phyloP scores from a whole-genome alignment of 2,113 vertebrate species.

The Corynorhinus townsendii region DNA sequence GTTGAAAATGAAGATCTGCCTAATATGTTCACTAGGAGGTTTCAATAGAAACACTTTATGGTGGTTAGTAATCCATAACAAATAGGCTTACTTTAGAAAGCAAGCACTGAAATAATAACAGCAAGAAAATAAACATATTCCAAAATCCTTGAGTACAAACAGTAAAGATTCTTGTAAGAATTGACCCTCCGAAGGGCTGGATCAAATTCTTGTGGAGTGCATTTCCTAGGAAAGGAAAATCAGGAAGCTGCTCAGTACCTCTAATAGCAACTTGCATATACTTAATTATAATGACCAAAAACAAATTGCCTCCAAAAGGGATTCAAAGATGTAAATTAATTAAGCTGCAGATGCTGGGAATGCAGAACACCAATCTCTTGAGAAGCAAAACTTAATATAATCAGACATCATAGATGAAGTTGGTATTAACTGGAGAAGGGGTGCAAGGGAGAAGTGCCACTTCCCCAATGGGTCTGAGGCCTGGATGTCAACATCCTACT shows the following conservation, averaged over 20 bases:
- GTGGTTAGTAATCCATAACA: neutral
- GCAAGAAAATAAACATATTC: neutral
- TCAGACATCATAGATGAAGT: neutral
- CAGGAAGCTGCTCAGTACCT: neutral
- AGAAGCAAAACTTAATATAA: neutral
- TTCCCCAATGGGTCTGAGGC: neutral
- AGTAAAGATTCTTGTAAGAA: neutral
- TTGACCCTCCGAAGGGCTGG: neutral
- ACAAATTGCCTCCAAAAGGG: neutral
- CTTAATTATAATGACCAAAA: neutral
- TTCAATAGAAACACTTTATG: constrained; percentile 35
- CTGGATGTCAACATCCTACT: neutral
- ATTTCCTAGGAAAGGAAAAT: neutral
- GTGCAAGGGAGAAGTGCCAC: rapidly evolving
- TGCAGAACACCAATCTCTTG: neutral
- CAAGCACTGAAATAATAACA: constrained; percentile 26
- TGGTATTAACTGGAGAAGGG: neutral
- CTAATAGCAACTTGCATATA: neutral
- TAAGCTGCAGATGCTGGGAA: neutral
- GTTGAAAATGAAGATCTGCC: neutral
- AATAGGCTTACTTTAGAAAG: neutral
- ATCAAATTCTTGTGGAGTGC: rapidly evolving
- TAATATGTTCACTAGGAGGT: neutral
- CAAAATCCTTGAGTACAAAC: neutral
- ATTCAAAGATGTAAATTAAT: neutral